These are phyloP conservation scores for Aphaenogaster rudis DNA, from an alignment of 1,140 invertebrate genomes.

Conservation along the genomic window DNA sequence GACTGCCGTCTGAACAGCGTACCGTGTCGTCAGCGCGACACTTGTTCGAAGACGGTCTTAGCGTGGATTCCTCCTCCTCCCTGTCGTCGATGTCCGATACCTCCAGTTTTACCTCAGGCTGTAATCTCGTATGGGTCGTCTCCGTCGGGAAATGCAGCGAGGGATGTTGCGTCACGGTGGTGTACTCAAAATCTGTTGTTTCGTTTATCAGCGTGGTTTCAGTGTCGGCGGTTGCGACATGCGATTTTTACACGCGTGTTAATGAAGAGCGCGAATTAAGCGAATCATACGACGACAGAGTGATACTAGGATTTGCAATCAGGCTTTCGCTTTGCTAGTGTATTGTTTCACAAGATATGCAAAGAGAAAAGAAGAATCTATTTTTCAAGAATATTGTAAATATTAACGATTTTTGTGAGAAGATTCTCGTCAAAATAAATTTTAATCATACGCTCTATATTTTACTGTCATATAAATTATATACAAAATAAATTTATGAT, in stretches of 20 bases:
- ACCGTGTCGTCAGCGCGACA: slow-evolving; percentile 86
- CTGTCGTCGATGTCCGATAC: not conserved
- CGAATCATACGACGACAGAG: not conserved
- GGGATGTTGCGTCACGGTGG: not conserved
- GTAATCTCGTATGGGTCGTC: not conserved
- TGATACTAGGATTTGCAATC: not conserved
- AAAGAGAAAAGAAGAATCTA: not conserved
- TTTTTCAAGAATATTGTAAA: not conserved
- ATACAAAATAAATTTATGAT: not conserved
- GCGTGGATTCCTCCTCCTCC: slow-evolving; percentile 26
- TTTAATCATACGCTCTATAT: not conserved
- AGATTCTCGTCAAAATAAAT: not conserved
- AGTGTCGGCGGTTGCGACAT: not conserved
- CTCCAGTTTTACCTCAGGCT: not conserved
- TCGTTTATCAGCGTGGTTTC: slow-evolving; percentile 39
- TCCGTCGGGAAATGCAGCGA: slow-evolving; percentile 12
- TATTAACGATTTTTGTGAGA: not conserved
- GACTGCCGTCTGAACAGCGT: slow-evolving; percentile 83
- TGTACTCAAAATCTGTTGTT: slow-evolving; percentile 41
- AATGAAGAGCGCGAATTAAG: slow-evolving; percentile 8
- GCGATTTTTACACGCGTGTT: slow-evolving; percentile 32
- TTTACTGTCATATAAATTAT: not conserved
- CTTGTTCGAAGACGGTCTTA: slow-evolving; percentile 72
- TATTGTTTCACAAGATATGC: not conserved
- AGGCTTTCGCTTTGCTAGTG: not conserved